Percentiles rank a stretch among this genome's conserved stretches.
Conservation (phyloP, 2,888 invertebrate genomes). For the Trilocha varians region DNA sequence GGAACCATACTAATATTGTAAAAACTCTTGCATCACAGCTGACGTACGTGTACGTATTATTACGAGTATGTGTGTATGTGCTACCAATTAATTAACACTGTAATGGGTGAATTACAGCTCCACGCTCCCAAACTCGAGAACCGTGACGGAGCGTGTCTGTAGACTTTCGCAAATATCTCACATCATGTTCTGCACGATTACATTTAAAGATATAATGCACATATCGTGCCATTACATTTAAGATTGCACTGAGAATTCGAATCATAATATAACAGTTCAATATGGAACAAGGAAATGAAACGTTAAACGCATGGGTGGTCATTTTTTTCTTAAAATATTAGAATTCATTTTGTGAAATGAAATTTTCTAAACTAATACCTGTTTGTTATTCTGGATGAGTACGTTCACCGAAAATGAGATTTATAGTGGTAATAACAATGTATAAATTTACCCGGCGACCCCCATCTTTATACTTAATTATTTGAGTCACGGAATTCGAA, state of each 20-base stretch:
- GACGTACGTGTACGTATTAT: no score
- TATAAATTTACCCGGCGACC: conserved; percentile 62
- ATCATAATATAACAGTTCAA: background rate
- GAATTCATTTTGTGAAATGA: conserved; percentile 21
- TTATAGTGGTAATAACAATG: conserved; percentile 67
- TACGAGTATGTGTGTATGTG: no score
- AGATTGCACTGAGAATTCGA: background rate
- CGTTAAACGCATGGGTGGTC: background rate
- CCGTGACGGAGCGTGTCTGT: conserved; percentile 50
- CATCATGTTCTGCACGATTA: background rate
- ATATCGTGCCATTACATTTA: background rate
- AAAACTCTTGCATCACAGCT: background rate
- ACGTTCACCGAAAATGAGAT: conserved; percentile 60
- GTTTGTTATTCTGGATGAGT: conserved; percentile 54
- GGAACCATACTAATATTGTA: no score
- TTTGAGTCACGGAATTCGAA: conserved; percentile 70
- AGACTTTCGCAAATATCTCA: conserved; percentile 53
- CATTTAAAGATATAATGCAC: background rate
- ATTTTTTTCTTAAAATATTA: conserved; percentile 5
- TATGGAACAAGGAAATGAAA: no score
- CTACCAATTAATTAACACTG: background rate
- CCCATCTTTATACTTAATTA: conserved; percentile 63
- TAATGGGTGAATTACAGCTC: background rate
- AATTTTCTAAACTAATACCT: conserved; percentile 26
- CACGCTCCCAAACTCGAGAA: conserved; percentile 15